Percentiles rank a stretch among this genome's conserved stretches.
phyloP scores from a whole-genome alignment of 2,797 vertebrate genomes.

The Lithobates pipiens region DNA sequence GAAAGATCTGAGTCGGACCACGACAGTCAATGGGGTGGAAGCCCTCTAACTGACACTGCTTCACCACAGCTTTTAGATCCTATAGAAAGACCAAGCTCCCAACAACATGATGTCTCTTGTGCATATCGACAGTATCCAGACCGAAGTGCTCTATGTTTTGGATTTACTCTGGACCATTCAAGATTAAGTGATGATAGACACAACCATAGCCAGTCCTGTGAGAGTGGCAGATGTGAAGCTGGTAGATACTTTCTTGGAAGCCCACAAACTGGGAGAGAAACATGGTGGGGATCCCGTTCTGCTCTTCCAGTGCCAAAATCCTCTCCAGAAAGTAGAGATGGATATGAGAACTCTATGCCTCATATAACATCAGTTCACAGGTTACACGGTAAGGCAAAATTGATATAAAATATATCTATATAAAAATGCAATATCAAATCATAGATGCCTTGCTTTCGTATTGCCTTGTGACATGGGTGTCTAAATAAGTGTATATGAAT shows the following conservation, averaged over 20 bases:
- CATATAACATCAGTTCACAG: slow-evolving; percentile 88
- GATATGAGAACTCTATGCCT: slow-evolving; percentile 82
- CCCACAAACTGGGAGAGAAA: slow-evolving; percentile 82
- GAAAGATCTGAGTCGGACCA: slow-evolving; percentile 94
- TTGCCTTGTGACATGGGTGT: too few species aligned
- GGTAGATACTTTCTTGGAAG: slow-evolving; percentile 92
- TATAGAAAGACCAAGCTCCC: slow-evolving; percentile 77
- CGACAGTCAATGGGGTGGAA: slow-evolving; percentile 94
- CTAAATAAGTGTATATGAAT: too few species aligned
- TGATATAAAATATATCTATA: background rate
- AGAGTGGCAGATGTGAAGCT: slow-evolving; percentile 89
- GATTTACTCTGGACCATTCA: slow-evolving; percentile 82
- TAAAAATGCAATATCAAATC: background rate
- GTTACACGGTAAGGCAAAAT: slow-evolving; percentile 84
- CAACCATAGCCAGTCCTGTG: slow-evolving; percentile 86
- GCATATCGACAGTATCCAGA: slow-evolving; percentile 87
- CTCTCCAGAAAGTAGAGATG: slow-evolving; percentile 85
- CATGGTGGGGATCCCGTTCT: slow-evolving; percentile 88
- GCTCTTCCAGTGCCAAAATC: slow-evolving; percentile 84
- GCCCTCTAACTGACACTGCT: slow-evolving; percentile 87
- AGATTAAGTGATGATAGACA: slow-evolving; percentile 84
- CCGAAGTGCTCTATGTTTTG: slow-evolving; percentile 82
- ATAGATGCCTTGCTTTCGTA: too few species aligned
- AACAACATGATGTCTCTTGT: slow-evolving; percentile 83
- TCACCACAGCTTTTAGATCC: slow-evolving; percentile 92